Base-by-base conservation (phyloP, 2,888 invertebrate species). In the Orgyia antiqua region DNA sequence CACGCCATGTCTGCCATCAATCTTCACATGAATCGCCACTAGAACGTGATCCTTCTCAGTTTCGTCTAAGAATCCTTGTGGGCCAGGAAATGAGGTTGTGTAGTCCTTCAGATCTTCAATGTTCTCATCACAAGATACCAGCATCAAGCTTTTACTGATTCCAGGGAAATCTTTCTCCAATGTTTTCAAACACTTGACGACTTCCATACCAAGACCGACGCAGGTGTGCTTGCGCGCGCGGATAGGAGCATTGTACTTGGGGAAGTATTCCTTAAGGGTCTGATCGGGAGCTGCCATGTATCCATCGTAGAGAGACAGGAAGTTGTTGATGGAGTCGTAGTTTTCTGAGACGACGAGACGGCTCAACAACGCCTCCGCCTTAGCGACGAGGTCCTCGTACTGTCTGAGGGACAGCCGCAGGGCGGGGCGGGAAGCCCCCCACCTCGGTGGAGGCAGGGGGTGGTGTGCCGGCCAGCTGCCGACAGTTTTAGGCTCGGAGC, bases 101-200 rank as follows among this genome's bases (percentile, higher is more conserved):
- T 92, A 92, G 43, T 90, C 89, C 24, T 76, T 65, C 30, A 90
- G 70, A 38, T 89, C 88, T 48, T 89, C 88, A 26, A 92, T 90
- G 56, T 93, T 93, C 87, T 97, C 97, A 71, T 97, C 96, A 59
- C 96, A 97, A 2, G 96, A 96, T 27, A 93, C 95, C 58, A 96
- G 82, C 67, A 89, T 87, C 60, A 89, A 82, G 33, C 95, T 86
- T 45, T 91, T 91, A 3, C 92, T 92, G 55, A 92, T 91, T 31
- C 89, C 88, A 32, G 89, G 84, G 58, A 92, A 91, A 44, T 93
- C 90, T 11, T 91, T 80, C 56, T 88, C 84, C 35, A 86, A 60
- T 10, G 91, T 79, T 55, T 86, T 86, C 37, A 95, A 83, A 42
- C 92, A 89, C 51, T 90, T 88, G 71, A 95, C 90, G 37, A 96